Conservation (phyloP, 2,888 invertebrate species). For the Limenitis camilla region DNA sequence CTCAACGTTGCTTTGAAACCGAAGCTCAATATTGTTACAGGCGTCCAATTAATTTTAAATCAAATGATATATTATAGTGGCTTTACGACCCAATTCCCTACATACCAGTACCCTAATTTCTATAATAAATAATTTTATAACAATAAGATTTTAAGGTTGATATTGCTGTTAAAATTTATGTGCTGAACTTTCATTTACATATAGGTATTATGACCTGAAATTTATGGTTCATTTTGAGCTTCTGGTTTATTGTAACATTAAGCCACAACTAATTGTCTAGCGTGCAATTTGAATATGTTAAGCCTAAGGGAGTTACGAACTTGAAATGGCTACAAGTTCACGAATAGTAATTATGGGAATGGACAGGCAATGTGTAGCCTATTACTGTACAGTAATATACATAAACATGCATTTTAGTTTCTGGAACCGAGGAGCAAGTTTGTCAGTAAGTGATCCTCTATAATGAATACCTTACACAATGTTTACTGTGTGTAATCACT, state of each 20-base stretch:
- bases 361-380: no score
- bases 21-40: not conserved
- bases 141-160: conserved; percentile 5
- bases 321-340: conserved; percentile 3
- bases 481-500: no score
- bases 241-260: conserved; percentile 19
- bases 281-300: conserved; percentile 18
- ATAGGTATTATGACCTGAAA: conserved; percentile 15
- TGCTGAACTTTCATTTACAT: conserved; percentile 18
- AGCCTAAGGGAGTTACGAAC: conserved; percentile 11
- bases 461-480: no score
- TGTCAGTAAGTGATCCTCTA: no score
- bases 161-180: conserved; percentile 15
- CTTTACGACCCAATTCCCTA: not conserved
- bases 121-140: conserved; percentile 1
- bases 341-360: no score
- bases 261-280: conserved; percentile 17
- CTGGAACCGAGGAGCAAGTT: no score
- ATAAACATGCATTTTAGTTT: no score
- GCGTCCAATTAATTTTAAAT: not conserved
- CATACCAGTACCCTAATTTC: not conserved
- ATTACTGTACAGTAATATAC: no score
- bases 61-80: not conserved
- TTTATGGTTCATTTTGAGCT: conserved; percentile 20
- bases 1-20: no score